These are phyloP conservation scores for Auanema freiburgensis DNA, from an alignment of 2,888 invertebrate genomes.

Conservation along the genomic window DNA sequence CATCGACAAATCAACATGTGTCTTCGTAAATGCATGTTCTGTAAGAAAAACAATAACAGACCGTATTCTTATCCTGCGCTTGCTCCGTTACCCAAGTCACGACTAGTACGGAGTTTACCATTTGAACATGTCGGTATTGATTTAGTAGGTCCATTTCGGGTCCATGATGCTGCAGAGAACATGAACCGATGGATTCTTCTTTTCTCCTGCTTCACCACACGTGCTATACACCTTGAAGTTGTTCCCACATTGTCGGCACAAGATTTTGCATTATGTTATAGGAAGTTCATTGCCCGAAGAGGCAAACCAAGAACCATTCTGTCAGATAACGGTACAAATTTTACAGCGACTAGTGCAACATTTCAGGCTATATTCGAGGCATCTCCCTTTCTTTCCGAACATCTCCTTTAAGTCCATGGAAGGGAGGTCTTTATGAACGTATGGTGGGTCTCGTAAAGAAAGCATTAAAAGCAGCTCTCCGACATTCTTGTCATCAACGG, in stretches of 20 bases:
- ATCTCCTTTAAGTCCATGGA: conserved; percentile 5
- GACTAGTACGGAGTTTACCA: neutral
- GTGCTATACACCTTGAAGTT: conserved; percentile 2
- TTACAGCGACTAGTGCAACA: neutral
- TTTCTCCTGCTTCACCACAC: conserved; percentile 4
- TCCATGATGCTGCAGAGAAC: neutral
- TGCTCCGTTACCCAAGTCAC: neutral
- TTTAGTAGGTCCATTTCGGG: conserved; percentile 3
- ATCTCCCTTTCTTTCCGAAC: too few relatives aligned
- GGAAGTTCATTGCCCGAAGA: too few relatives aligned
- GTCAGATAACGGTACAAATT: too few relatives aligned
- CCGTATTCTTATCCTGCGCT: neutral
- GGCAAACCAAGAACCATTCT: too few relatives aligned
- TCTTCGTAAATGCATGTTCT: neutral
- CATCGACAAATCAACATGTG: too few relatives aligned
- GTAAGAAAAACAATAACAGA: neutral
- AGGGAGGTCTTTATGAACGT: conserved; percentile 1
- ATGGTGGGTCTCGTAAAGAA: neutral
- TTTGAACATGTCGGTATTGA: conserved; percentile 13
- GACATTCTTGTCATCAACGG: too few relatives aligned
- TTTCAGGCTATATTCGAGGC: neutral
- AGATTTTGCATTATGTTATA: too few relatives aligned
- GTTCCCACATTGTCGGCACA: too few relatives aligned
- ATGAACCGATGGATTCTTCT: neutral
- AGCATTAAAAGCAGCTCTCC: neutral